These are phyloP conservation scores for Stenchaetothrips biformis DNA, from an alignment of 2,888 invertebrate species.

Conservation along the genomic window DNA sequence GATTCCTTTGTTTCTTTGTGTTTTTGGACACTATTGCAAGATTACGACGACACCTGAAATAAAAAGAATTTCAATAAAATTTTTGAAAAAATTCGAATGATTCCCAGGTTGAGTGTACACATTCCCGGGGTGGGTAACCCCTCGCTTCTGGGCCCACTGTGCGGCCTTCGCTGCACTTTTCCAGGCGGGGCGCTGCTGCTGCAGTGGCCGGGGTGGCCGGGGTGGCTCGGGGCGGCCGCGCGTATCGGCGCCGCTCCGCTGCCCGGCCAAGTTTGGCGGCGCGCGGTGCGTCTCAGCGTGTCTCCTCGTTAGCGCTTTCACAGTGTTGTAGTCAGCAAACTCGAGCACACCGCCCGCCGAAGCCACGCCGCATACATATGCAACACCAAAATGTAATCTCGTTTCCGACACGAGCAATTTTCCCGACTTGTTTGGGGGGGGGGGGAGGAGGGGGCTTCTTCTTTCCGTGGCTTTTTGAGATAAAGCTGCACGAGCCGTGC, in stretches of 20 bases:
- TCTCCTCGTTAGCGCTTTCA: slow-evolving; percentile 5
- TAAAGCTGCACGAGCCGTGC: too few relatives aligned
- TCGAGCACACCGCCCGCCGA: background rate
- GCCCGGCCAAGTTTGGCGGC: background rate
- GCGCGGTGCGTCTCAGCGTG: background rate
- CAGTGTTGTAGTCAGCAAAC: slow-evolving; percentile 24
- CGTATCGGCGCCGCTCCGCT: background rate
- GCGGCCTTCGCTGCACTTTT: background rate
- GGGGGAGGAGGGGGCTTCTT: background rate
- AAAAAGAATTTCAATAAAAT: too few relatives aligned
- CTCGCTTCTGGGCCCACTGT: too few relatives aligned
- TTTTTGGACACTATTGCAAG: too few relatives aligned
- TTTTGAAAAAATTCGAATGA: too few relatives aligned
- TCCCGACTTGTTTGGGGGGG: slow-evolving; percentile 17
- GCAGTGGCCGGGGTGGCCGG: background rate
- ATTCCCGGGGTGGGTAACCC: too few relatives aligned
- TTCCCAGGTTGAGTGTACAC: too few relatives aligned
- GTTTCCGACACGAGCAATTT: slow-evolving; percentile 23
- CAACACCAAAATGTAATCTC: slow-evolving; percentile 25
- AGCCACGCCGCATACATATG: slow-evolving; percentile 10
- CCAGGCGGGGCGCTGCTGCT: background rate
- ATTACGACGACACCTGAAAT: too few relatives aligned
- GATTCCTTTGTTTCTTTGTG: too few relatives aligned
- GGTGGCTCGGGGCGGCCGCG: background rate
- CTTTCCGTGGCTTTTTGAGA: slow-evolving; percentile 14